Conservation (phyloP, 2,888 invertebrate genomes). For the Caenorhabditis macrosperma region DNA sequence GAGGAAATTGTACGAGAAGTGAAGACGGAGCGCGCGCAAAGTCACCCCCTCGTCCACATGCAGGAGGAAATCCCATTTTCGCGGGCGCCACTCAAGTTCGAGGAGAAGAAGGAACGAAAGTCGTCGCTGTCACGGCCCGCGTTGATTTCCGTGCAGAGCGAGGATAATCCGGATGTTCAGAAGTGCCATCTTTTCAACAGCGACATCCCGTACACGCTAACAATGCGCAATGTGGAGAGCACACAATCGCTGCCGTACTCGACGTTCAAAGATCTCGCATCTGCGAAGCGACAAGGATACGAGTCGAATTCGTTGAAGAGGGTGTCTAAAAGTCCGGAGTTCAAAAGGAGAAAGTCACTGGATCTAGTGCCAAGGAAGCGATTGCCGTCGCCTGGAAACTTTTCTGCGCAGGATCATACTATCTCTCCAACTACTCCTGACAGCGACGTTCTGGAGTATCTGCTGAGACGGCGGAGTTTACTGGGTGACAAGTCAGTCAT, state of each 20-base stretch:
- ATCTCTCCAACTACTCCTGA: conserved; percentile 77
- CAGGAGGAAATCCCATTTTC: conserved; percentile 60
- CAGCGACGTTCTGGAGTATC: conserved; percentile 77
- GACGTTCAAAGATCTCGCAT: conserved; percentile 63
- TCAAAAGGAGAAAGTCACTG: conserved; percentile 71
- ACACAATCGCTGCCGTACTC: conserved; percentile 54
- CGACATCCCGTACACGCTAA: conserved; percentile 80
- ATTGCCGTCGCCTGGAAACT: conserved; percentile 79
- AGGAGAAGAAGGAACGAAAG: conserved; percentile 47
- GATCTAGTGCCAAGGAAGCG: conserved; percentile 77
- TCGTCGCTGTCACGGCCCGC: conserved; percentile 66
- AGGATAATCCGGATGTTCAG: conserved; percentile 77
- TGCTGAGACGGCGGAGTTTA: conserved; percentile 71
- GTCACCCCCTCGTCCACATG: conserved; percentile 65
- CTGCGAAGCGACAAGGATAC: conserved; percentile 36
- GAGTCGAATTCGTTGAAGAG: conserved; percentile 60
- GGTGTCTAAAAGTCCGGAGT: conserved; percentile 62
- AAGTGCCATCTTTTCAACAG: conserved; percentile 73
- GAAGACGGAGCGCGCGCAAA: conserved; percentile 49
- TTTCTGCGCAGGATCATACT: conserved; percentile 79
- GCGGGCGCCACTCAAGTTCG: conserved; percentile 52
- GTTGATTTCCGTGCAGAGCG: conserved; percentile 77
- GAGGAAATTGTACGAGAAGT: conserved; percentile 38
- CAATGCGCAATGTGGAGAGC: conserved; percentile 76
- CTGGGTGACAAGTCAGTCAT: conserved; percentile 71